Percentiles rank a stretch among this genome's conserved stretches.
phyloP scores from a whole-genome alignment of 1,140 invertebrate species.

The Ganaspis sp. region DNA sequence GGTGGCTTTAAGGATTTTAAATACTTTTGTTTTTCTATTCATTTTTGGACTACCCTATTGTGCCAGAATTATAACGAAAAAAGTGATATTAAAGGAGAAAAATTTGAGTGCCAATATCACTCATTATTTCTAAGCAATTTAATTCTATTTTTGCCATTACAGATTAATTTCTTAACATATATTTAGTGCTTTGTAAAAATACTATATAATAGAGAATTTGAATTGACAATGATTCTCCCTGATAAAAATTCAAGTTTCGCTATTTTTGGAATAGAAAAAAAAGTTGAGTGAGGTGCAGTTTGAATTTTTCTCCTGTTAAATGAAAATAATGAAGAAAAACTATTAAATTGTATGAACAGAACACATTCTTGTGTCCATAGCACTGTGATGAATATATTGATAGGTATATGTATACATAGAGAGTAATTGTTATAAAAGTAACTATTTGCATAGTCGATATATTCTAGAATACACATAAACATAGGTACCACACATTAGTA shows the following conservation, averaged over 20 bases:
- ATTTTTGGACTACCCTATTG: not conserved
- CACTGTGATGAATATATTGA: slow-evolving; percentile 76
- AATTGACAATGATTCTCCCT: slow-evolving; percentile 34
- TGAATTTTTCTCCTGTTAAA: slow-evolving; percentile 4
- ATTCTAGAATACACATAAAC: slow-evolving; percentile 60
- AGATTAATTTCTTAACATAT: not conserved
- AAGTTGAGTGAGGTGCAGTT: slow-evolving; percentile 33
- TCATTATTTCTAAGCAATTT: not conserved
- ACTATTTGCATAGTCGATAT: slow-evolving; percentile 72
- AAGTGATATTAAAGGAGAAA: slow-evolving; percentile 36
- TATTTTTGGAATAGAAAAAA: slow-evolving; percentile 25
- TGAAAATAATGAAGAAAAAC: slow-evolving; percentile 54
- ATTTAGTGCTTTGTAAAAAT: slow-evolving; percentile 30
- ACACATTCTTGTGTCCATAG: slow-evolving; percentile 77
- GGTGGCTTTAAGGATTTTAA: too few relatives aligned
- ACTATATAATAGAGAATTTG: slow-evolving; percentile 18
- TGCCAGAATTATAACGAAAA: slow-evolving; percentile 34
- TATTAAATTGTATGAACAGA: slow-evolving; percentile 72
- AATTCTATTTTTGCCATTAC: slow-evolving; percentile 25
- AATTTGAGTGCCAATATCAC: not conserved
- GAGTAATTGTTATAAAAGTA: slow-evolving; percentile 65
- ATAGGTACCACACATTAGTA: slow-evolving; percentile 35
- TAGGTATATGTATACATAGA: slow-evolving; percentile 63
- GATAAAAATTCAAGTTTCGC: slow-evolving; percentile 35
- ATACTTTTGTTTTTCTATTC: too few relatives aligned